Percentiles rank a stretch among this genome's conserved stretches.
Conservation (phyloP, 2,888 invertebrate genomes). For the Iselma pallidipennis region DNA sequence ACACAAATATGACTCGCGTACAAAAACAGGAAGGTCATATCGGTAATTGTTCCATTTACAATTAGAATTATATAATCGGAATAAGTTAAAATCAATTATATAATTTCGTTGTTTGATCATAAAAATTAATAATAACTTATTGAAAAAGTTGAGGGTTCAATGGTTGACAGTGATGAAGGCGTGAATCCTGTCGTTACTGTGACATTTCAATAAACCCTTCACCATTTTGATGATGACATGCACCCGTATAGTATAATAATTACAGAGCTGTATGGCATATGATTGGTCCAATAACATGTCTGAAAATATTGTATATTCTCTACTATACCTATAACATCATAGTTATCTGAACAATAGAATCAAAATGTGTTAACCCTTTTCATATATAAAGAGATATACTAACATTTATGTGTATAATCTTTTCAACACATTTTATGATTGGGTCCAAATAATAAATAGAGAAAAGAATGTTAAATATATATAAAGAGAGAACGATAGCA, state of each 20-base stretch:
- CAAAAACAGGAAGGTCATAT: no score
- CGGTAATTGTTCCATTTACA: no score
- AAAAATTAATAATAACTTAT: background rate
- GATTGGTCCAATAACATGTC: conserved; percentile 37
- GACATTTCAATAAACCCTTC: conserved; percentile 29
- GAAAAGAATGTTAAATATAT: conserved; percentile 31
- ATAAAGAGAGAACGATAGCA: conserved; percentile 41
- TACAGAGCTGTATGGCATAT: conserved; percentile 28
- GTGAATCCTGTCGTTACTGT: conserved; percentile 25
- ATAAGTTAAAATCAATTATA: no score
- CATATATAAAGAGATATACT: background rate
- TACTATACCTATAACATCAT: conserved; percentile 21
- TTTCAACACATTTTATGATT: conserved; percentile 30
- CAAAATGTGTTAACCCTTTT: conserved; percentile 25
- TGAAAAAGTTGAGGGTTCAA: background rate
- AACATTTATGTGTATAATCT: conserved; percentile 27
- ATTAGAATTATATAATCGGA: no score
- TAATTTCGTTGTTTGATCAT: background rate
- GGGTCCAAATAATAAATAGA: conserved; percentile 23
- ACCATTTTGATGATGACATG: conserved; percentile 20
- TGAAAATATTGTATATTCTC: conserved; percentile 23
- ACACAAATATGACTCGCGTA: no score
- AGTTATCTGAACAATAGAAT: conserved; percentile 30
- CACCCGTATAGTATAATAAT: conserved; percentile 27
- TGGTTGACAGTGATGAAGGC: conserved; percentile 11